Base-by-base conservation (phyloP, 2,113 vertebrate species). In the Chunga burmeisteri region DNA sequence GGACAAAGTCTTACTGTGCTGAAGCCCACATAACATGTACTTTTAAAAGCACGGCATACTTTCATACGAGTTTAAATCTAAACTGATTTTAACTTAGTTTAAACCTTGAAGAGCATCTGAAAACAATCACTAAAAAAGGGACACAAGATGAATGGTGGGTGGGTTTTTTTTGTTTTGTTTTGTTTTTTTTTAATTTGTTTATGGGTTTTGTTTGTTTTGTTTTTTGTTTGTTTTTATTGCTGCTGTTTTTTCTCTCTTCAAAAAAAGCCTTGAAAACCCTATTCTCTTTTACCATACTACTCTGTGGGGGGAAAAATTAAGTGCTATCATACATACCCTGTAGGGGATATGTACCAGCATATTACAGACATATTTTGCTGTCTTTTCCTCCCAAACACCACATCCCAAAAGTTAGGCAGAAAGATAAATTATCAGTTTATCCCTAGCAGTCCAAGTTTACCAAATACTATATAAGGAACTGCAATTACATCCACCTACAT, bases 11-110 rank as follows among this genome's bases (percentile, higher is more conserved):
- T 38, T 56, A 70, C 22, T 36, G 36, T 18, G 14, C 50, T 46
- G 61, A 52, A 80, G 27, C 13, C 30, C 10, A 8, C 1, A 1
- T 6, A 74, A 66, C 4, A 22, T 0, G 4, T 9, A 30, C 21
- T 80, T 36, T 61, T 86, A 70, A 49, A 44, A 65, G 8, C 62
- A 90, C 25, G 7, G 25, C 26, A 58, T 3, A 9, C 16, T 80
- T 75, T 46, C 10, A 67, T 16, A 29, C 0, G 0, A 83, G 14
- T 63, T 86, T 50, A 81, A 49, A n/a, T 12, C 6, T 50, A 46
- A 66, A 53, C 25, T 62, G 16, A 17, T 38, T 83, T 59, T 30
- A 62, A 14, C 4, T 71, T 42, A 29, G 26, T 42, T 90, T 70
- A 81, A 83, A 61, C 19, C 18, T 56, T 65, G 16, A 65, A 27